Base-by-base conservation (phyloP, 2,888 invertebrate genomes). In the Ceramica pisi region DNA sequence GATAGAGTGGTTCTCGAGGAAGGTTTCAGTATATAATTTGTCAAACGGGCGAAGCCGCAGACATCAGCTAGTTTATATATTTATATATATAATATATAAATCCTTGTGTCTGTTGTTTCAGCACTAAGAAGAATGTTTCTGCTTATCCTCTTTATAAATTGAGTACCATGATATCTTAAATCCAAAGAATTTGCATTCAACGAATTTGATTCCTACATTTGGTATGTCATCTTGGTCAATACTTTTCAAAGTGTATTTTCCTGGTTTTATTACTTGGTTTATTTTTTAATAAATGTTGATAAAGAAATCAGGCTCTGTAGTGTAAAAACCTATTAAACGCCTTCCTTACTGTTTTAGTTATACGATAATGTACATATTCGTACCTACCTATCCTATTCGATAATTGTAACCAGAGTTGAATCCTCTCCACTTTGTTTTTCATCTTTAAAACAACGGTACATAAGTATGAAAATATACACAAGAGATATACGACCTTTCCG, bases 401-500 rank as follows among this genome's bases (percentile, higher is more conserved):
- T 38, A 55, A 26, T 26, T 38, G 14, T 2, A 56, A 31, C 10
- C 3, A 6, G 0, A 1, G 10, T 14, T 14, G 10, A 69, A 56
- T 50, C 21, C 14, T 23, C 23, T 21, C 5, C 21, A 10, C 7
- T 41, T 35, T n/a, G 12, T 35, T 5, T 53, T 19, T 6, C 19
- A 26, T 70, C 4, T 44, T 46, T 44, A 31, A 31, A 46, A 26
- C 16, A 41, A 48, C 9, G 12, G 2, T 16, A 21, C 31, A 50
- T 46, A 50, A 35, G 56, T 66, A 53, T 23, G 9, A 62, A 46
- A 68, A 61, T 57, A 63, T 48, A 19, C 35, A 21, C 55, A 23
- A 10, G 23, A 48, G 64, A 56, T 16, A 55, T 78, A 70, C 14
- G 61, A 63, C 73, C 57, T 82, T 80, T 53, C 66, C 8, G 35